These are phyloP conservation scores for Clarias gariepinus DNA, from an alignment of 2,113 vertebrate genomes.

Conservation along the genomic window DNA sequence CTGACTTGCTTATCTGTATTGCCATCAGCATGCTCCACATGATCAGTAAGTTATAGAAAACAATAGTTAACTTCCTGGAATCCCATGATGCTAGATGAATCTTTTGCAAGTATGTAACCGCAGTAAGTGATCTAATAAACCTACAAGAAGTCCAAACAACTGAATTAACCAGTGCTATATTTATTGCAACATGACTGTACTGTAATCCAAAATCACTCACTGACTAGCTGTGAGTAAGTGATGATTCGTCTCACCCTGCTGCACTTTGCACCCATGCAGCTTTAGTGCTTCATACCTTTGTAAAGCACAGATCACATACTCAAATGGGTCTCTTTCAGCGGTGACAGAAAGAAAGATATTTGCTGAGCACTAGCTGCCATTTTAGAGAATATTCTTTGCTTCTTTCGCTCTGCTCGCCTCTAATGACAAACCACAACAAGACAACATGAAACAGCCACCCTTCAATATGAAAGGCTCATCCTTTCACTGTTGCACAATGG, in stretches of 20 bases:
- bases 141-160: neutral
- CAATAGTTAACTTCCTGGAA: neutral
- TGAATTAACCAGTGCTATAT: neutral
- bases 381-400: slow-evolving; percentile 29
- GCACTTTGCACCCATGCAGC: slow-evolving; percentile 20
- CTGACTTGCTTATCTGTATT: neutral
- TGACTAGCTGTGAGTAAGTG: slow-evolving; percentile 16
- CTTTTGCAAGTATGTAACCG: neutral
- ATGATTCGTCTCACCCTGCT: slow-evolving; percentile 14
- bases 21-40: neutral
- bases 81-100: neutral
- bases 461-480: slow-evolving; percentile 16
- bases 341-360: slow-evolving; percentile 32
- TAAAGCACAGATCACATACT: slow-evolving; percentile 3
- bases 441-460: slow-evolving; percentile 18
- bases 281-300: slow-evolving; percentile 2
- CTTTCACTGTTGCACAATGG: slow-evolving; percentile 14
- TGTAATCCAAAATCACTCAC: slow-evolving; percentile 18
- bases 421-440: slow-evolving; percentile 22
- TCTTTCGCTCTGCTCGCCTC: slow-evolving; percentile 20
- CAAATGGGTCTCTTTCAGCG: slow-evolving; percentile 35
- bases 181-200: slow-evolving; percentile 19
- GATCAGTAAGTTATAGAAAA: neutral
- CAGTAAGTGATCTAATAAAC: neutral
- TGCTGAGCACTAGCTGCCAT: slow-evolving; percentile 19